phyloP scores from a whole-genome alignment of 2,888 invertebrate species.

The Heteropelma amictum region DNA sequence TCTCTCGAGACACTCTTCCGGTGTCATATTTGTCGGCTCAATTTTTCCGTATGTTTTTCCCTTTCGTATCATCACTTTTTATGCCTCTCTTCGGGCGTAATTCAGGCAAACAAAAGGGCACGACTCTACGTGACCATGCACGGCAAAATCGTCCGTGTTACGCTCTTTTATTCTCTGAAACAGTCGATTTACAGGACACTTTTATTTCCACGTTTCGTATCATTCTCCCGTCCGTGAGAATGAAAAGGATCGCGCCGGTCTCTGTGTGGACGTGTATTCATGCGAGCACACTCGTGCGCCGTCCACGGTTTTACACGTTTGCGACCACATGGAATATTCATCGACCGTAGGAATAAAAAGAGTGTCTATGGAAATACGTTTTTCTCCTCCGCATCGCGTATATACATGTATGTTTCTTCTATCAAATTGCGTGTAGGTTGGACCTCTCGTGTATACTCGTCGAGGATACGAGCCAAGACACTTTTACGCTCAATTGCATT shows the following conservation, averaged over 20 bases:
- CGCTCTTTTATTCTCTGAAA: neutral
- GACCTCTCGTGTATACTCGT: constrained; percentile 7
- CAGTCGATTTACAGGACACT: neutral
- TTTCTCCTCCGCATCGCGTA: too few relatives aligned
- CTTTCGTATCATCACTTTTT: constrained; percentile 6
- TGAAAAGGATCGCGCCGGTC: neutral
- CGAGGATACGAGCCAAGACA: constrained; percentile 27
- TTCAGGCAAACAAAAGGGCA: constrained; percentile 6
- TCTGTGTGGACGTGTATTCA: neutral
- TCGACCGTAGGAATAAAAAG: neutral
- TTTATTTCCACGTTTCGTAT: constrained; percentile 6
- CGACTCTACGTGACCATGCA: neutral
- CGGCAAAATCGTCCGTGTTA: neutral
- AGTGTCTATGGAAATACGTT: neutral
- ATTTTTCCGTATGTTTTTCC: constrained; percentile 22
- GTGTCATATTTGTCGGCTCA: constrained; percentile 4
- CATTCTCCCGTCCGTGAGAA: constrained; percentile 1
- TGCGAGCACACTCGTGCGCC: neutral
- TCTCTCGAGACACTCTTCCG: neutral
- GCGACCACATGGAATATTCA: constrained; percentile 22
- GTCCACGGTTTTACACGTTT: constrained; percentile 1
- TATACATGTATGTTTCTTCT: constrained; percentile 1
- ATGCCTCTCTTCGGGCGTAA: too few relatives aligned
- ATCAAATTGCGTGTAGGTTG: constrained; percentile 26
- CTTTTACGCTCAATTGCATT: constrained; percentile 43